Conservation (phyloP, 2,113 vertebrate genomes). For the Erythrolamprus reginae region DNA sequence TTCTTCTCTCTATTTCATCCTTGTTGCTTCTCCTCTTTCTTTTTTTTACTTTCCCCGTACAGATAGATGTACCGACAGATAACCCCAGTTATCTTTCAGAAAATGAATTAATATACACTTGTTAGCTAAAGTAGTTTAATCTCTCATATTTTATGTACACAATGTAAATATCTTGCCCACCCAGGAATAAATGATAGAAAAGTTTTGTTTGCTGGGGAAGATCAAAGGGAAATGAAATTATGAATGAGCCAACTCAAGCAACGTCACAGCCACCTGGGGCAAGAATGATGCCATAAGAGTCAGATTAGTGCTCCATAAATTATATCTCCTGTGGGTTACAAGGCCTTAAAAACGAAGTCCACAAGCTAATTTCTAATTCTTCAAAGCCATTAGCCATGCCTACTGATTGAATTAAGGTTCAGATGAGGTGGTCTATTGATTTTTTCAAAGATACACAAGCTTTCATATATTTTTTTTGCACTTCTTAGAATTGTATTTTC, state of each 20-base stretch:
- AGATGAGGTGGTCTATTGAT: background rate
- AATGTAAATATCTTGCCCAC: background rate
- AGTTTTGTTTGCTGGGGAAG: background rate
- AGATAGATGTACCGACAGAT: background rate
- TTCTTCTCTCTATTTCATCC: background rate
- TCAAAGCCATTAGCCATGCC: background rate
- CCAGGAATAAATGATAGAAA: background rate
- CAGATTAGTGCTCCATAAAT: background rate
- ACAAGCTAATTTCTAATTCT: slow-evolving; percentile 14
- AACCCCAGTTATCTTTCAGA: background rate
- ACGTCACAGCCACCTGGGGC: background rate
- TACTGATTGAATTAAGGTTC: background rate
- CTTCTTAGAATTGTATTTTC: background rate
- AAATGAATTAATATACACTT: background rate
- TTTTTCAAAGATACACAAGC: background rate
- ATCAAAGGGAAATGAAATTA: background rate
- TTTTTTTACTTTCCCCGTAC: too few species aligned
- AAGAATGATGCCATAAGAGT: background rate
- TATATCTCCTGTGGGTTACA: background rate
- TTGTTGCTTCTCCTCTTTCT: background rate
- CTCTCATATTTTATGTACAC: background rate
- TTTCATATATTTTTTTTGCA: background rate
- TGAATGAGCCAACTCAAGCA: background rate
- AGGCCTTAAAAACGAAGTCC: background rate
- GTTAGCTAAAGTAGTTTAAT: background rate